These are phyloP conservation scores for Sander lucioperca DNA, from an alignment of 2,113 vertebrate species.

Conservation along the genomic window DNA sequence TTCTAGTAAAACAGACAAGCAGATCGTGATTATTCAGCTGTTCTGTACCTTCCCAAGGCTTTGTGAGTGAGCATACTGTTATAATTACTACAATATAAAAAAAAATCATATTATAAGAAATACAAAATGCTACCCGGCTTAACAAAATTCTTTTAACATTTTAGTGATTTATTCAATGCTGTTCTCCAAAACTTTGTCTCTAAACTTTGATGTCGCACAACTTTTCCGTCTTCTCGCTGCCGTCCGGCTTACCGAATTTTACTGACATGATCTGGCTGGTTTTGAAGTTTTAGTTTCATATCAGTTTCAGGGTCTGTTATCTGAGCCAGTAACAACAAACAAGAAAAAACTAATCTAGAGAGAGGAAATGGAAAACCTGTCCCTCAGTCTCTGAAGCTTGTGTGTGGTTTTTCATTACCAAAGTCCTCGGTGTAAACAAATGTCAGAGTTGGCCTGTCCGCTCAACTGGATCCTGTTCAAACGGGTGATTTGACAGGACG, in stretches of 20 bases:
- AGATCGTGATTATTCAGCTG: not conserved
- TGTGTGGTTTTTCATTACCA: slow-evolving; percentile 26
- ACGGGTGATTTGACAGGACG: slow-evolving; percentile 15
- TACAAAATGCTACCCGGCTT: not conserved
- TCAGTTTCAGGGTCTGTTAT: slow-evolving; percentile 46
- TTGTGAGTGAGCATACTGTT: not conserved
- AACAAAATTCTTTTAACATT: not conserved
- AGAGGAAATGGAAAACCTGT: slow-evolving; percentile 58
- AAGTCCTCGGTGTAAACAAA: slow-evolving; percentile 27
- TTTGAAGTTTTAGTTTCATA: slow-evolving; percentile 27
- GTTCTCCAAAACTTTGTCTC: not conserved
- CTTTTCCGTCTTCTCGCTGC: not conserved
- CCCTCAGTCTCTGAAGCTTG: not conserved
- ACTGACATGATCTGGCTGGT: slow-evolving; percentile 38
- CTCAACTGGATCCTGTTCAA: slow-evolving; percentile 20
- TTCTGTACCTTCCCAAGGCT: not conserved
- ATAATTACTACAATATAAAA: not conserved
- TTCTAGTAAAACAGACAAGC: not conserved
- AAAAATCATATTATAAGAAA: not conserved
- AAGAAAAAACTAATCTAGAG: slow-evolving; percentile 26
- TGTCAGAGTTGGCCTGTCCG: slow-evolving; percentile 14
- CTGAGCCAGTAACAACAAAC: slow-evolving; percentile 28
- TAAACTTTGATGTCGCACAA: not conserved
- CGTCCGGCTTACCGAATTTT: slow-evolving; percentile 7
- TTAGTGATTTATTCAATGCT: not conserved